Evolutionary conservation across 2,113 vertebrate genomes (phyloP).

Genomic region (Cottus gobio): DNA sequence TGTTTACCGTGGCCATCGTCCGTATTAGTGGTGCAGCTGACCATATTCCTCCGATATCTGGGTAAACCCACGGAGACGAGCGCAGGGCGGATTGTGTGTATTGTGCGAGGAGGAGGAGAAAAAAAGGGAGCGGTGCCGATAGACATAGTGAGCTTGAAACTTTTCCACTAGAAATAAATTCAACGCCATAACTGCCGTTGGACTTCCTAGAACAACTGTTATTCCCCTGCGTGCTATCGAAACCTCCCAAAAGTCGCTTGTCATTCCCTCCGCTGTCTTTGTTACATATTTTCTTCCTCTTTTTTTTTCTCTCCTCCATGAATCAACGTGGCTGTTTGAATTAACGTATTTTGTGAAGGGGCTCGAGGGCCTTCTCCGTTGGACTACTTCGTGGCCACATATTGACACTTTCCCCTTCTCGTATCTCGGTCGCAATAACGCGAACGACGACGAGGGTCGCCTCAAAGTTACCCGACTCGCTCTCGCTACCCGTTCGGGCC

Average conservation of each 20-base stretch:
- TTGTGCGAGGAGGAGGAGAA: constrained; percentile 55
- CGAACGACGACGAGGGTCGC: constrained; percentile 6
- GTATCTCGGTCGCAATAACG: background rate
- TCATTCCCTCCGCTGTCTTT: constrained; percentile 15
- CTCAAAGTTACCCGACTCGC: constrained; percentile 40
- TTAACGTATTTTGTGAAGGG: constrained; percentile 18
- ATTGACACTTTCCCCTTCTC: constrained; percentile 43
- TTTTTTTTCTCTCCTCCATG: background rate
- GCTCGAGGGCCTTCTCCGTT: constrained; percentile 43
- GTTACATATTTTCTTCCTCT: constrained; percentile 24
- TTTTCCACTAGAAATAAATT: constrained; percentile 81
- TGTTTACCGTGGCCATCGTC: constrained; percentile 63
- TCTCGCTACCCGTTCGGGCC: constrained; percentile 11
- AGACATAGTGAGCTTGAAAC: constrained; percentile 77
- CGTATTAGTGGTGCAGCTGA: constrained; percentile 30
- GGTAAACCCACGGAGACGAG: constrained; percentile 35
- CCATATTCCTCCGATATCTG: background rate
- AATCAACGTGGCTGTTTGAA: constrained; percentile 51
- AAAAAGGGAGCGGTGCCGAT: constrained; percentile 80
- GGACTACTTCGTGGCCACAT: constrained; percentile 46
- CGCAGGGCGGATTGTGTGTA: constrained; percentile 54
- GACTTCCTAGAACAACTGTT: constrained; percentile 69
- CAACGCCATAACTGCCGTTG: constrained; percentile 73
- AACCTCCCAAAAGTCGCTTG: constrained; percentile 30
- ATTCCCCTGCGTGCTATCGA: constrained; percentile 14